Conservation (phyloP, 2,113 vertebrate genomes). For the Polyodon spathula region DNA sequence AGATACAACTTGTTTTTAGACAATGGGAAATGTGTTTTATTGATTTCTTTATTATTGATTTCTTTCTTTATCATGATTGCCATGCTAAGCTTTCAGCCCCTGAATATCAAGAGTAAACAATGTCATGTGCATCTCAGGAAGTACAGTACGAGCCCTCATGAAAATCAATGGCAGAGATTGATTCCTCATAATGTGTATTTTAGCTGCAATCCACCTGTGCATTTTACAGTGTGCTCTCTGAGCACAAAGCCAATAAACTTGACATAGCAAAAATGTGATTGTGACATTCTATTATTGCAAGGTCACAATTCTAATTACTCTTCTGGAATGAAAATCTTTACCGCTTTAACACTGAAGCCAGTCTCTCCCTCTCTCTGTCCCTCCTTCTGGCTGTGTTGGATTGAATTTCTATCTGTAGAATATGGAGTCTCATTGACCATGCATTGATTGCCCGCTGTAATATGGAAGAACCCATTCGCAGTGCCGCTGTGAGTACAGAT, state of each 20-base stretch:
- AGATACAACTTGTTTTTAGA: too few species aligned
- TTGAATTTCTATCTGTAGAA: conserved; percentile 59
- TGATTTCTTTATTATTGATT: too few species aligned
- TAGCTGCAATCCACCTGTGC: background rate
- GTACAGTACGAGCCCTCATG: background rate
- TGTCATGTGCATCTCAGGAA: too few species aligned
- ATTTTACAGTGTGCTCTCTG: background rate
- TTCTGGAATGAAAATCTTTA: background rate
- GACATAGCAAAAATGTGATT: too few species aligned
- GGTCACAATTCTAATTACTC: background rate
- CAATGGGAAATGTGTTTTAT: too few species aligned
- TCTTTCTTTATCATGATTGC: too few species aligned
- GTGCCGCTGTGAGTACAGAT: conserved; percentile 85
- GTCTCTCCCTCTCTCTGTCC: background rate
- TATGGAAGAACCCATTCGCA: conserved; percentile 95
- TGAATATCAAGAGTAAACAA: too few species aligned
- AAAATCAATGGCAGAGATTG: background rate
- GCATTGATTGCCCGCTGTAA: conserved; percentile 94
- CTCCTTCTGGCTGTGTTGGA: conserved; percentile 9
- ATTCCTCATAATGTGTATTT: too few species aligned
- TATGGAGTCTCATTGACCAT: conserved; percentile 96
- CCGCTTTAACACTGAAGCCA: background rate
- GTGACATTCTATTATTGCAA: background rate
- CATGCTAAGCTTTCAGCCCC: too few species aligned
- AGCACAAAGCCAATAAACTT: too few species aligned